phyloP scores from a whole-genome alignment of 2,113 vertebrate genomes.

The Corvus hawaiiensis region DNA sequence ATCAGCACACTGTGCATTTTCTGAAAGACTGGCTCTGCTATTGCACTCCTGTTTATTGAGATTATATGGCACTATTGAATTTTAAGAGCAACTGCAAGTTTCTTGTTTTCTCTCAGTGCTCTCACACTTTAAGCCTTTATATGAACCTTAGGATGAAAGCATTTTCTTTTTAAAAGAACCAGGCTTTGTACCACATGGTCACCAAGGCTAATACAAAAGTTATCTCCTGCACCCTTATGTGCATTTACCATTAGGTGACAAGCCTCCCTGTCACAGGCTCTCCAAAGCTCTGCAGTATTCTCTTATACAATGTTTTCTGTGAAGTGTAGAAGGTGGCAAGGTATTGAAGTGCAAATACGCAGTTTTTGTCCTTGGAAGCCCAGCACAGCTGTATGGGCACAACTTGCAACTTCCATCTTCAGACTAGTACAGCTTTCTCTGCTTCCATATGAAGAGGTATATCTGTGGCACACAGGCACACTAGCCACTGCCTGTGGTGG shows the following conservation, averaged over 20 bases:
- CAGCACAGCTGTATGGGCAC: fast-evolving
- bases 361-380: background rate
- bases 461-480: too few relatives aligned
- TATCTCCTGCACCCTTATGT: fast-evolving
- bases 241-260: background rate
- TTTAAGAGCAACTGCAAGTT: background rate
- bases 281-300: background rate
- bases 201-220: background rate
- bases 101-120: background rate
- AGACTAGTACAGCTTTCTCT: background rate
- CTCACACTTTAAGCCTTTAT: background rate
- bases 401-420: background rate
- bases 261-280: background rate
- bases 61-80: background rate
- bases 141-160: background rate
- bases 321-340: fast-evolving
- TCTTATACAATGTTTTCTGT: background rate
- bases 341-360: background rate
- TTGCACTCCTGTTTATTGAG: background rate
- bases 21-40: background rate
- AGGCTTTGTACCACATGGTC: background rate
- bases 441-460: fast-evolving
- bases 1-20: background rate
- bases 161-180: background rate
- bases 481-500: fast-evolving